Conservation (phyloP, 2,113 vertebrate genomes). For the Steatornis caripensis region DNA sequence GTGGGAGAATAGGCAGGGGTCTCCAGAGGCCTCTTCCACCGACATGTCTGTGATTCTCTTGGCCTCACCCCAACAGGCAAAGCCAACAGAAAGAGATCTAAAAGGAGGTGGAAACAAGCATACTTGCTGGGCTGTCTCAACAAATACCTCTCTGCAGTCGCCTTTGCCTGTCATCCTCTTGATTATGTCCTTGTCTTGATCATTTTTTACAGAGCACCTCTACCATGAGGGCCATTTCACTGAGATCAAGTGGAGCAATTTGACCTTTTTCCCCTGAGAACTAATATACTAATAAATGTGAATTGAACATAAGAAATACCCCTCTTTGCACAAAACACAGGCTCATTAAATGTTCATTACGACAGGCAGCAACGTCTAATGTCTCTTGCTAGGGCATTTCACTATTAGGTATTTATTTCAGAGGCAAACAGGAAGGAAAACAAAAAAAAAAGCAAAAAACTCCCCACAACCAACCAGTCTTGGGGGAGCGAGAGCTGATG, state of each 20-base stretch:
- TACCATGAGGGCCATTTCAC: background rate
- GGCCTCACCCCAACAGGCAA: background rate
- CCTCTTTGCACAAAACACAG: constrained; percentile 18
- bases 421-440: background rate
- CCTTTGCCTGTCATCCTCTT: background rate
- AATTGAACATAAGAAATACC: background rate
- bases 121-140: background rate
- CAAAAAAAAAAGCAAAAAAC: background rate
- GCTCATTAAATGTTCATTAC: constrained; percentile 24
- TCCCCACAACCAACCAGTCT: background rate
- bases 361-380: background rate
- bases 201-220: background rate
- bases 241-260: background rate
- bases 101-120: background rate
- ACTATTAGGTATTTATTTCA: background rate
- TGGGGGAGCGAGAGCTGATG: background rate
- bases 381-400: background rate
- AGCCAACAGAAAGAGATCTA: background rate
- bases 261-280: background rate
- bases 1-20: background rate
- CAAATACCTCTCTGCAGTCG: background rate
- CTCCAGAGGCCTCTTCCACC: background rate
- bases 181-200: background rate
- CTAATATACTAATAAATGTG: constrained; percentile 36
- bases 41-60: background rate